phyloP scores from a whole-genome alignment of 2,797 vertebrate genomes.

The Sebastes oblongus region DNA sequence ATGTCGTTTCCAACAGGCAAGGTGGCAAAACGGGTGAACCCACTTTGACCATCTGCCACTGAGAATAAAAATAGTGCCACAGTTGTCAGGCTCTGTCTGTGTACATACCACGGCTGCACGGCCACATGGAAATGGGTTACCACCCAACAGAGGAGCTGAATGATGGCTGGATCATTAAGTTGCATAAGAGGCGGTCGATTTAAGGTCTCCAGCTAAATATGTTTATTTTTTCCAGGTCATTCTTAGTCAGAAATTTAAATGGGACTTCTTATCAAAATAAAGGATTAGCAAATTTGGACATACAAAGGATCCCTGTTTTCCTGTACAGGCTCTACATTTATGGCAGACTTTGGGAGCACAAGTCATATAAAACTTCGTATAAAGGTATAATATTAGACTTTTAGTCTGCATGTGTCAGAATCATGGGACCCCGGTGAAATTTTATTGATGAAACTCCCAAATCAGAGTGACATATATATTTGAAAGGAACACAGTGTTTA shows the following conservation, averaged over 20 bases:
- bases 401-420: not conserved
- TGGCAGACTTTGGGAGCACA: not conserved
- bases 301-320: not conserved
- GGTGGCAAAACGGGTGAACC: slow-evolving; percentile 63
- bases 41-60: slow-evolving; percentile 77
- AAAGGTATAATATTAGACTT: not conserved
- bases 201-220: not conserved
- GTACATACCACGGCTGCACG: slow-evolving; percentile 36
- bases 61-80: slow-evolving; percentile 76
- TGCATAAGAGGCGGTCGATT: not conserved
- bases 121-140: slow-evolving; percentile 33
- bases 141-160: slow-evolving; percentile 23
- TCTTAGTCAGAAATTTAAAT: not conserved
- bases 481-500: not conserved
- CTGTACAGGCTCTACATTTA: not conserved
- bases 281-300: not conserved
- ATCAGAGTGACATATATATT: not conserved
- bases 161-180: slow-evolving; percentile 20
- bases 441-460: not conserved
- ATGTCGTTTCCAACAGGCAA: slow-evolving; percentile 72
- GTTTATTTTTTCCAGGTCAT: not conserved
- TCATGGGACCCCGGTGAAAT: not conserved
- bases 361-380: not conserved
- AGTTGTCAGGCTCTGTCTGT: slow-evolving; percentile 65
- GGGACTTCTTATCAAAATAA: not conserved